Evolutionary conservation across 2,797 vertebrate genomes (phyloP).

Genomic region (Scomberomorus guttatus): DNA sequence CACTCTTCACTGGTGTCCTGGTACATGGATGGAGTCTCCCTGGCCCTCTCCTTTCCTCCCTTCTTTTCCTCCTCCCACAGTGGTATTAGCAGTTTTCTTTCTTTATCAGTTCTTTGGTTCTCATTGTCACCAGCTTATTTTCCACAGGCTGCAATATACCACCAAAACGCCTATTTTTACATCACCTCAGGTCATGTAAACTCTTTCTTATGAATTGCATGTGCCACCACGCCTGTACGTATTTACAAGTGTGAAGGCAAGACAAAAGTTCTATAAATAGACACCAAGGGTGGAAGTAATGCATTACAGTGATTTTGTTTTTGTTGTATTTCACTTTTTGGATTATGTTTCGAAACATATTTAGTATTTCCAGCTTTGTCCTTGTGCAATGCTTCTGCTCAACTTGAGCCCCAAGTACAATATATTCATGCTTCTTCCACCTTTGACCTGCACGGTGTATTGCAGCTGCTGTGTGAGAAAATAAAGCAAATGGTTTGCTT

Average conservation of each 20-base stretch:
- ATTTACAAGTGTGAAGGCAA: conserved; percentile 4
- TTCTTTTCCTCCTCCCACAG: conserved; percentile 52
- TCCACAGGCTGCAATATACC: conserved; percentile 81
- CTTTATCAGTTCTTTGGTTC: conserved; percentile 45
- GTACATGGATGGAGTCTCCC: conserved; percentile 72
- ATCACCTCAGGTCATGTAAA: conserved; percentile 28
- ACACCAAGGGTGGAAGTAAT: conserved; percentile 36
- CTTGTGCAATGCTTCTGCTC: neutral
- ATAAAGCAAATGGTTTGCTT: conserved; percentile 61
- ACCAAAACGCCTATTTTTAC: conserved; percentile 13
- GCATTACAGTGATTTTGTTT: neutral
- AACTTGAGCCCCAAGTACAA: neutral
- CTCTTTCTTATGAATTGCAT: neutral
- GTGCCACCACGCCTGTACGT: conserved; percentile 5
- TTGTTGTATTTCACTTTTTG: neutral
- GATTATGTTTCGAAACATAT: neutral
- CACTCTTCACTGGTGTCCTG: conserved; percentile 76
- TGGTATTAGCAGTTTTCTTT: conserved; percentile 52
- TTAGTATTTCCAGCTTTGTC: neutral
- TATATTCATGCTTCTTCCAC: conserved; percentile 39
- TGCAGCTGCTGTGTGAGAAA: conserved; percentile 80
- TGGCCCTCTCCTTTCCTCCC: conserved; percentile 43
- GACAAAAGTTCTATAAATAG: conserved; percentile 12
- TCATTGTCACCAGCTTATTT: conserved; percentile 73
- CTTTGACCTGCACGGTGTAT: conserved; percentile 67